These are phyloP conservation scores for Colistium nudipinnis DNA, from an alignment of 2,113 vertebrate genomes.

Conservation along the genomic window DNA sequence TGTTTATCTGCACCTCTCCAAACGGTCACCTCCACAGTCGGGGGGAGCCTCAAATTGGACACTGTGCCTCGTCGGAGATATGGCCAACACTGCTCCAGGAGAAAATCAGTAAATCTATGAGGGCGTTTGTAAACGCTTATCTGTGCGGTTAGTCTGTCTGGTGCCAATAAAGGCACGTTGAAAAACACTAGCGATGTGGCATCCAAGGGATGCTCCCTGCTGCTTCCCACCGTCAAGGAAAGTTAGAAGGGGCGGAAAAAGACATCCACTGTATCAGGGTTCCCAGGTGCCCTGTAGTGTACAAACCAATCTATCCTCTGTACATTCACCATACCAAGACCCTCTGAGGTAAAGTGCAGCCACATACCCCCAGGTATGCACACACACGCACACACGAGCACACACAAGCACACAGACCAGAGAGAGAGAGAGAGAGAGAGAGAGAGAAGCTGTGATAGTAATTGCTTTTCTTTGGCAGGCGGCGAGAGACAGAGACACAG, in stretches of 20 bases:
- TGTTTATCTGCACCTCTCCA: slow-evolving; percentile 49
- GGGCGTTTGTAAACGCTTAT: background rate
- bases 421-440: slow-evolving; percentile 28
- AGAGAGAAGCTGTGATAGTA: slow-evolving; percentile 66
- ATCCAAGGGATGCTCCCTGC: slow-evolving; percentile 2
- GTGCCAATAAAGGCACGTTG: background rate
- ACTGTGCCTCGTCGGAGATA: background rate
- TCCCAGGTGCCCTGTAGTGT: slow-evolving; percentile 30
- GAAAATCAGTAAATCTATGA: background rate
- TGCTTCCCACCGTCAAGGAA: slow-evolving; percentile 9
- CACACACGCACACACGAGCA: slow-evolving; percentile 6
- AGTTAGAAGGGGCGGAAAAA: background rate
- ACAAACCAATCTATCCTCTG: slow-evolving; percentile 33
- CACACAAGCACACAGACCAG: slow-evolving; percentile 11
- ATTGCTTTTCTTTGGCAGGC: slow-evolving; percentile 77
- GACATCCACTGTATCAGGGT: slow-evolving; percentile 16
- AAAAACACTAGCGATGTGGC: slow-evolving; percentile 7
- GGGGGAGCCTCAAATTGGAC: slow-evolving; percentile 11
- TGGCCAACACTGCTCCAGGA: background rate
- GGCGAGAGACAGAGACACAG: slow-evolving; percentile 67
- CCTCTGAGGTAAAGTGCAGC: slow-evolving; percentile 23
- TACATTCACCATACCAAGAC: slow-evolving; percentile 48
- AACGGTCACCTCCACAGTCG: slow-evolving; percentile 47
- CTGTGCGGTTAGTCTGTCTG: background rate
- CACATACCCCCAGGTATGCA: slow-evolving; percentile 21